Evolutionary conservation across 2,113 vertebrate genomes (phyloP).

Genomic region (Syngnathus scovelli): DNA sequence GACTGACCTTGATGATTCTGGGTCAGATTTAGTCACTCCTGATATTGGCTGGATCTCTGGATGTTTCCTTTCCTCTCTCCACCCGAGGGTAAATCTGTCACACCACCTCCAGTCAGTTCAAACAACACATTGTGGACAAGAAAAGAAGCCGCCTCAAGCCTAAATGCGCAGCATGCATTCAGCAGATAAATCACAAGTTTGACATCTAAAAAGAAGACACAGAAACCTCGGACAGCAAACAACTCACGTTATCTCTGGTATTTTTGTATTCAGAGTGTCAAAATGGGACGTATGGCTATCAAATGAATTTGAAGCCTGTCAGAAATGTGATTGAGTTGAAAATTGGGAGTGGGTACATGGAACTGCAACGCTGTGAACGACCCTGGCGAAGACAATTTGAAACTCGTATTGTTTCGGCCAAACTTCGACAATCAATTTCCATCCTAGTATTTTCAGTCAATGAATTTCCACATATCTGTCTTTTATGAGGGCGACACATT

Average conservation of each 20-base stretch:
- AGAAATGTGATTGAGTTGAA: background rate
- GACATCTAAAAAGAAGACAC: background rate
- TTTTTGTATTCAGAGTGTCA: background rate
- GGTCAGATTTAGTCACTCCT: background rate
- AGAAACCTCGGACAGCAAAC: background rate
- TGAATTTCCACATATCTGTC: background rate
- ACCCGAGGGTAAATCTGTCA: slow-evolving; percentile 6
- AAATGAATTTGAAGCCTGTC: background rate
- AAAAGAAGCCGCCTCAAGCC: background rate
- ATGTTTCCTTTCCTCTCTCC: background rate
- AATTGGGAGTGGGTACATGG: no score
- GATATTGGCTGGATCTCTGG: background rate
- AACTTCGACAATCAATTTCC: background rate
- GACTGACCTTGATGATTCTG: background rate
- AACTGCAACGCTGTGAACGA: no score
- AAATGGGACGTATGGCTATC: background rate
- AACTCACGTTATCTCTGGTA: background rate
- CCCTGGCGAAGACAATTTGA: no score
- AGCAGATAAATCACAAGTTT: background rate
- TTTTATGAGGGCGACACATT: background rate
- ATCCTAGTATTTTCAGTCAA: background rate
- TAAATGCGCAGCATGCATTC: background rate
- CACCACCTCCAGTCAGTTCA: background rate
- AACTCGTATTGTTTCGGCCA: no score
- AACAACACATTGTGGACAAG: slow-evolving; percentile 7